Base-by-base conservation (phyloP, 2,888 invertebrate species). In the Cyclophora albipunctata region DNA sequence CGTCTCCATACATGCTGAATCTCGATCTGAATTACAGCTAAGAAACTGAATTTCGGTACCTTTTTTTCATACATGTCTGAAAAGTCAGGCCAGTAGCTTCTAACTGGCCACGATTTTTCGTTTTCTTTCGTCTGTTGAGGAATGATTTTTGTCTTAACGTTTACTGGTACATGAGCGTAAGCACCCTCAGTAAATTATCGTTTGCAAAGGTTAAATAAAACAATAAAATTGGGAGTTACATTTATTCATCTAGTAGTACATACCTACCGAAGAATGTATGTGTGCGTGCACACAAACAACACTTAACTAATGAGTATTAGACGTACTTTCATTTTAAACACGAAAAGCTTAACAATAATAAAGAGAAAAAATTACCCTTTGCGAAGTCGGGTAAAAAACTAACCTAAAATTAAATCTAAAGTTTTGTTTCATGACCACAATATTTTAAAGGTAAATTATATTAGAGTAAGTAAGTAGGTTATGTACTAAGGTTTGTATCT, bases 291-390 rank as follows among this genome's bases (percentile, higher is more conserved):
- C 72, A 64, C 66, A 67, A 57, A 62, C 57, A 54, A 51, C 45
- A 48, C 55, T 73, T 75, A 80, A 42, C 48, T 84, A 85, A 82
- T 87, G 87, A 87, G 87, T 87, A 87, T 87, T 87, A 73, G 56
- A 70, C 74, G 87, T 87, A 87, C 86, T 78, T 78, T 56, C 67
- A 63, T 69, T 63, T 61, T 59, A 65, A 57, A 56, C 55, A 70
- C 52, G 61, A 37, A 75, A 73, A 66, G 66, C 69, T 68, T 64
- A 69, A 78, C 42, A 49, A 45, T 43, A 49, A 46, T 57, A 62
- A 84, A 52, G 7, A 55, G 48, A 53, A 33, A 58, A 55, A 67
- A 62, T 54, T 20, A 20, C 20, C 20, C 20, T 20, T 20, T 20
- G 20, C 20, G 20, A 20, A 20, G 20, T 20, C 20, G 58, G 59